These are phyloP conservation scores for Acanthosepion esculentum DNA, from an alignment of 2,888 invertebrate species.

Conservation along the genomic window DNA sequence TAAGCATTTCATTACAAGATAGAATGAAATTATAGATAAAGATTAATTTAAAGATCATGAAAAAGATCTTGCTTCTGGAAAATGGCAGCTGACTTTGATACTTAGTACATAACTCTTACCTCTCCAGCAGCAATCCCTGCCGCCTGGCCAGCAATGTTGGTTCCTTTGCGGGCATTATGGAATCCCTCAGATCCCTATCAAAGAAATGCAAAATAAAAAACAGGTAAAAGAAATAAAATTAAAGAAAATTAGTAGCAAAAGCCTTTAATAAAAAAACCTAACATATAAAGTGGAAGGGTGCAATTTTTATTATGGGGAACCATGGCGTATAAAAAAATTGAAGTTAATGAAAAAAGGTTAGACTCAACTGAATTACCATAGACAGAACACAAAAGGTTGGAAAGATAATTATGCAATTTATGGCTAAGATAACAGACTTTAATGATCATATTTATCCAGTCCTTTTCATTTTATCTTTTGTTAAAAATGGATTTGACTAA, in stretches of 20 bases:
- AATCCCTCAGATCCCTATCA: conserved; percentile 89
- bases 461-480: too few species aligned
- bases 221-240: background rate
- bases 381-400: too few species aligned
- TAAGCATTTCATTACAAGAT: too few species aligned
- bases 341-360: too few species aligned
- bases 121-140: conserved; percentile 81
- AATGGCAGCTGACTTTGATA: background rate
- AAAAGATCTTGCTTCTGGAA: background rate
- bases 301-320: background rate
- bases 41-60: too few species aligned
- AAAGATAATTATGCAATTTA: too few species aligned
- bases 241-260: background rate
- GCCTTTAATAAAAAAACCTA: background rate
- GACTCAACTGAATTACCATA: too few species aligned
- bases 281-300: background rate
- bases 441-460: too few species aligned
- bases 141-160: conserved; percentile 96
- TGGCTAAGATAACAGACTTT: too few species aligned
- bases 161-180: conserved; percentile 94
- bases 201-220: background rate
- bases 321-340: too few species aligned
- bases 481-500: too few species aligned
- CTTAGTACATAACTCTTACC: conserved; percentile 56
- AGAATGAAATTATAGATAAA: too few species aligned